A percentile compares a stretch with the other conserved stretches of the same genome.
Evolutionary conservation across 2,797 vertebrate genomes (phyloP).

Genomic region (Otus scops): DNA sequence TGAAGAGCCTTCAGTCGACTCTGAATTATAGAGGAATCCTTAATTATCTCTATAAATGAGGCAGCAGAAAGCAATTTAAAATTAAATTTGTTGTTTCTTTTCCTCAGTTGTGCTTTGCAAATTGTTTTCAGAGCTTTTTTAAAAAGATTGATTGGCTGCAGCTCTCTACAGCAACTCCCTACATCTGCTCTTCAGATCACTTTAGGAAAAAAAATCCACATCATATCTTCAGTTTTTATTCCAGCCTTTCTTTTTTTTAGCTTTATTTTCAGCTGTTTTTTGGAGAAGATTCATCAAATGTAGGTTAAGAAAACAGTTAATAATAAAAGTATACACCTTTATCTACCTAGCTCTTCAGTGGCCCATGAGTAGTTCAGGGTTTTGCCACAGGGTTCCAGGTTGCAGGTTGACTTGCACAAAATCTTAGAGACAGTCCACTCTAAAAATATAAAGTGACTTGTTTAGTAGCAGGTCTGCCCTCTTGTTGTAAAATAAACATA

Average conservation of each 20-base stretch:
- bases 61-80: background rate
- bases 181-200: background rate
- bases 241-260: fast-evolving
- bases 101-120: background rate
- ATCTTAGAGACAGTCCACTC: background rate
- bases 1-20: background rate
- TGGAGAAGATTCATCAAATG: background rate
- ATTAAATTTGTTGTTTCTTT: background rate
- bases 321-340: background rate
- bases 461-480: background rate
- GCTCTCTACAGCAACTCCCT: background rate
- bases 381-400: background rate
- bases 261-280: background rate
- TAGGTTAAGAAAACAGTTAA: background rate
- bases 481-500: background rate
- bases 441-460: background rate
- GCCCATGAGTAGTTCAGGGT: background rate
- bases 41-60: background rate
- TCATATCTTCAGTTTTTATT: background rate
- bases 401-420: background rate
- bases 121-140: background rate
- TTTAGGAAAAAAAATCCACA: fast-evolving
- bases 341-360: background rate
- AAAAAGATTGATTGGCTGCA: background rate
- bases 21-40: background rate